These are phyloP conservation scores for Agonopterix alstromeriana DNA, from an alignment of 2,888 invertebrate genomes.

Conservation along the genomic window DNA sequence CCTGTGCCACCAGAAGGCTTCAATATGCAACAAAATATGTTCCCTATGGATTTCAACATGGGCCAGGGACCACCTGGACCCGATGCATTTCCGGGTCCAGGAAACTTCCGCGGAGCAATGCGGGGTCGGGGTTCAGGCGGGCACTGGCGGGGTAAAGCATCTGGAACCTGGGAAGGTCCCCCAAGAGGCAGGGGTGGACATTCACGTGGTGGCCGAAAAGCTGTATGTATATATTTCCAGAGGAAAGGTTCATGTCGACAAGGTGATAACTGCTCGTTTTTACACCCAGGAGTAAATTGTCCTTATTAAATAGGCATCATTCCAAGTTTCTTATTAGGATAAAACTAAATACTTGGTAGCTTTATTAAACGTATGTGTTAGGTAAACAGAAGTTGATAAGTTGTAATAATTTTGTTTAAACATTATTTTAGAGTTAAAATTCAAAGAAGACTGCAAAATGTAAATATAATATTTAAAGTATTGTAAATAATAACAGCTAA, in stretches of 20 bases:
- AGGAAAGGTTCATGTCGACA: conserved; percentile 88
- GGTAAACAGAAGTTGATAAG: too few relatives aligned
- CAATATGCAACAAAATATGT: conserved; percentile 66
- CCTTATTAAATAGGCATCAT: conserved; percentile 50
- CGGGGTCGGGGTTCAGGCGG: conserved; percentile 70
- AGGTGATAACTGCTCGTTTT: conserved; percentile 88
- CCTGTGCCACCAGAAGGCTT: conserved; percentile 56
- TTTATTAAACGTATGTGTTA: too few relatives aligned
- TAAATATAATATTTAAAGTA: too few relatives aligned
- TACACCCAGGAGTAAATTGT: conserved; percentile 85
- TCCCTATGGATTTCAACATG: conserved; percentile 72
- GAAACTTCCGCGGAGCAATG: conserved; percentile 74
- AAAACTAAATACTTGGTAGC: too few relatives aligned
- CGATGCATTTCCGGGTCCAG: conserved; percentile 50
- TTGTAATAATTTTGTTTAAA: too few relatives aligned
- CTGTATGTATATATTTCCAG: conserved; percentile 86
- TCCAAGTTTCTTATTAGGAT: too few relatives aligned
- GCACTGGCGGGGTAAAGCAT: conserved; percentile 69
- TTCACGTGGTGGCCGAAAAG: conserved; percentile 71
- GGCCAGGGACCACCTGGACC: conserved; percentile 47
- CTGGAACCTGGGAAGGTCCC: conserved; percentile 65
- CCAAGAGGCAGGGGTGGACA: conserved; percentile 69
- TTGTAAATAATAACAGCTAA: conserved; percentile 6
- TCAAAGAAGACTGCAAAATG: too few relatives aligned
- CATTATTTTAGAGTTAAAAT: too few relatives aligned